phyloP scores from a whole-genome alignment of 2,797 vertebrate species.

The Danio kyathit region DNA sequence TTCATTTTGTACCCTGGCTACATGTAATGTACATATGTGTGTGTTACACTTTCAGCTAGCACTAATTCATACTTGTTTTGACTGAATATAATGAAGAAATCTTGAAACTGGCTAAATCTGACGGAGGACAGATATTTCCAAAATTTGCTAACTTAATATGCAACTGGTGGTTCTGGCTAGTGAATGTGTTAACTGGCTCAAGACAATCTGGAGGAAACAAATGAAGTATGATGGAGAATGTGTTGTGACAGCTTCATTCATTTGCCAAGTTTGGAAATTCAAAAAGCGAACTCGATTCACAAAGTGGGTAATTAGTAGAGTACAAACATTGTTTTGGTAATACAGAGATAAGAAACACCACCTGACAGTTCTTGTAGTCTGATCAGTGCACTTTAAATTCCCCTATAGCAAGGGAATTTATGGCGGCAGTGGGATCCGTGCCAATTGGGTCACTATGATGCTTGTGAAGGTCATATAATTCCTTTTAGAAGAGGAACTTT shows the following conservation, averaged over 20 bases:
- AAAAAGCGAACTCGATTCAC: constrained; percentile 31
- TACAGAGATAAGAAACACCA: constrained; percentile 41
- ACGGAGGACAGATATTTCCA: constrained; percentile 10
- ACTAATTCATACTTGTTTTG: background rate
- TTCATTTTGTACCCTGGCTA: background rate
- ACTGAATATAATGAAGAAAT: constrained; percentile 22
- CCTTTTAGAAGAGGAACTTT: constrained; percentile 34
- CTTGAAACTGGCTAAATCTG: background rate
- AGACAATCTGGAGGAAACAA: constrained; percentile 31
- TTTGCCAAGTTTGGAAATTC: constrained; percentile 35
- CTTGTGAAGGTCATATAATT: constrained; percentile 28
- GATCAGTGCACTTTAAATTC: constrained; percentile 23
- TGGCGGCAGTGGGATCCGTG: constrained; percentile 18
- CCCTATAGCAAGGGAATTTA: constrained; percentile 2
- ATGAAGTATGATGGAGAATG: background rate
- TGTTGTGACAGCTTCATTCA: constrained; percentile 38
- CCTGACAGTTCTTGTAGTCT: constrained; percentile 31
- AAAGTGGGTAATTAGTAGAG: constrained; percentile 12
- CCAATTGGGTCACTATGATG: constrained; percentile 30
- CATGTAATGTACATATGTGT: background rate
- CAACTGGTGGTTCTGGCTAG: background rate
- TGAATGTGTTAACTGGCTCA: constrained; percentile 12
- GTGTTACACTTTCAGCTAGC: background rate
- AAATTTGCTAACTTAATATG: constrained; percentile 38
- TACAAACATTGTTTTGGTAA: constrained; percentile 39